These are phyloP conservation scores for Tragelaphus strepsiceros DNA, from an alignment of 2,113 vertebrate genomes.

Conservation along the genomic window DNA sequence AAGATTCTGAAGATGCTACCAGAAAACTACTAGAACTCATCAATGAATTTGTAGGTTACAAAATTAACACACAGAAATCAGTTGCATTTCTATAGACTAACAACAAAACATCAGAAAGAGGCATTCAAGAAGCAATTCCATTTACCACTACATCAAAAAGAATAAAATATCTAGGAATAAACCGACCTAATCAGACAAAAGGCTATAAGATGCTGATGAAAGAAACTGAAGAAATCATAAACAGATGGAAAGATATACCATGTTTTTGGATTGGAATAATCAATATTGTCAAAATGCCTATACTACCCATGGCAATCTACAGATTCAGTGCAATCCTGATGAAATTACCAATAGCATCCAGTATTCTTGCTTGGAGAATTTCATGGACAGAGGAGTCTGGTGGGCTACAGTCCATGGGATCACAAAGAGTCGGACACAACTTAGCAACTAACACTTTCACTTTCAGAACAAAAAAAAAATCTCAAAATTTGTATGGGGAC, in stretches of 20 bases:
- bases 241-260: neutral
- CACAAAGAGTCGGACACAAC: fast-evolving
- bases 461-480: neutral
- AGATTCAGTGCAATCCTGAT: neutral
- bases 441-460: neutral
- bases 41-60: neutral
- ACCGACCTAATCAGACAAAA: neutral
- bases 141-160: neutral
- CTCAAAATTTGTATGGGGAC: neutral
- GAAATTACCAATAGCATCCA: neutral
- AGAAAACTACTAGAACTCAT: neutral
- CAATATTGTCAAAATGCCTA: neutral
- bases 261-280: neutral
- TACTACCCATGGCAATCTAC: neutral
- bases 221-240: neutral
- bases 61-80: neutral
- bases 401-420: neutral
- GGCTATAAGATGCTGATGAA: neutral
- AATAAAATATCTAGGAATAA: neutral
- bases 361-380: neutral
- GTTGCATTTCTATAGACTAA: neutral
- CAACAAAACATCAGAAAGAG: neutral
- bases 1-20: neutral
- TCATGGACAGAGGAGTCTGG: neutral
- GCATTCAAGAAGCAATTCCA: neutral